Conservation (phyloP, 1,140 invertebrate species). For the Drosophila varians region DNA sequence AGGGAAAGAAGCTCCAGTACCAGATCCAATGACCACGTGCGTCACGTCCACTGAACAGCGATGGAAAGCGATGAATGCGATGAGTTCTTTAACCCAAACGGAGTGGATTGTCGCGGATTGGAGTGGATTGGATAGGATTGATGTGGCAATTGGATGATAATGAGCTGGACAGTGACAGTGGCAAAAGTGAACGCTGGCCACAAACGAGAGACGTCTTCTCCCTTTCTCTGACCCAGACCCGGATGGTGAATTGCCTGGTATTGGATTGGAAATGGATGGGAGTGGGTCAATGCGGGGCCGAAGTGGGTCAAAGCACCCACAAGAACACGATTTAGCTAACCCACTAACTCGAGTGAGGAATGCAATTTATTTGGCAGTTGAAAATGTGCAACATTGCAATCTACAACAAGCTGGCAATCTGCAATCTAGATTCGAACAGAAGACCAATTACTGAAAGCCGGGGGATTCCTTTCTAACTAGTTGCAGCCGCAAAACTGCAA, state of each 20-base stretch:
- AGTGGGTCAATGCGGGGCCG: slow-evolving; percentile 48
- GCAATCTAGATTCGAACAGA: slow-evolving; percentile 15
- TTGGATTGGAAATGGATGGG: neutral
- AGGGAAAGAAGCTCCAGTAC: neutral
- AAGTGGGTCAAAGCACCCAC: slow-evolving; percentile 41
- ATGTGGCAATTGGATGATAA: slow-evolving; percentile 3
- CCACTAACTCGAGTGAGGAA: slow-evolving; percentile 17
- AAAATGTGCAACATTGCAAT: slow-evolving; percentile 13
- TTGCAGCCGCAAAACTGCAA: slow-evolving; percentile 4
- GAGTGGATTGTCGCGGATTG: neutral
- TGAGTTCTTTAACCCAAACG: slow-evolving; percentile 54
- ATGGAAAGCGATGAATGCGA: neutral
- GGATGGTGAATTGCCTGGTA: slow-evolving; percentile 6
- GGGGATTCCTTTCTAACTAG: slow-evolving; percentile 40
- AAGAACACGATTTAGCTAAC: slow-evolving; percentile 26
- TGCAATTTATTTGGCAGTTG: slow-evolving; percentile 10
- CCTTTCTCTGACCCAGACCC: slow-evolving; percentile 77
- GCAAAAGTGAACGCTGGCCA: slow-evolving; percentile 57
- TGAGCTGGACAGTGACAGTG: slow-evolving; percentile 24
- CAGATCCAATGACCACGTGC: slow-evolving; percentile 5
- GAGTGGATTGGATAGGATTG: slow-evolving; percentile 5
- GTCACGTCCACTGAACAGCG: slow-evolving; percentile 16
- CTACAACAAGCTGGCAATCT: slow-evolving; percentile 3
- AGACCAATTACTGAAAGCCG: slow-evolving; percentile 28
- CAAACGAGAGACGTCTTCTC: slow-evolving; percentile 49